Base-by-base conservation (phyloP, 2,888 invertebrate species). In the Julus scanicus region DNA sequence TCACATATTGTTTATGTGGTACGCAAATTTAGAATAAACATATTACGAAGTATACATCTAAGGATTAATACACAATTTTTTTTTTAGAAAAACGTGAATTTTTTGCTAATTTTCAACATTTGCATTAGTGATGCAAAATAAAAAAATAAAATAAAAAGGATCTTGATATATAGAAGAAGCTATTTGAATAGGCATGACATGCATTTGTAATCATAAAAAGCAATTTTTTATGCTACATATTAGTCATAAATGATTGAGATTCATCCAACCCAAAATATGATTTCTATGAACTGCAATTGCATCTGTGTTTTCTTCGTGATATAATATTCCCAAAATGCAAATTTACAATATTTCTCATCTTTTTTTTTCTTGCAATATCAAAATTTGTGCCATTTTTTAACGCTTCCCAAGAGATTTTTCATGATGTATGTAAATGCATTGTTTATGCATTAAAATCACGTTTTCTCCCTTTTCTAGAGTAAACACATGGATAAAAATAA, bases 211-310 rank as follows among this genome's bases (percentile, higher is more conserved):
- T 17, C n/a, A 57, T 57, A n/a, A 57, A 57, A 57, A 1, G 57
- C 57, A 5, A 57, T 57, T 17, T 57, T 57, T 57, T 57, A 57
- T 57, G 57, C 57, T 17, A 57, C 57, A 57, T 57, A 57, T 57
- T 57, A 57, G 57, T n/a, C 57, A 57, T 57, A 57, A 57, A 57
- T 57, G 17, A 57, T 57, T 57, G 57, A 57, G 57, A 57, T 57
- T 57, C 57, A 57, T 57, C n/a, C 6, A 5, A n/a, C 17, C n/a
- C n/a, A 57, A 57, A 57, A 57, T 17, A n/a, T n/a, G 57, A 57
- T 17, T n/a, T 57, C 17, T 5, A 57, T 57, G 57, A 57, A 57
- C 57, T 57, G 57, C 4, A 57, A n/a, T 17, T n/a, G 4, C n/a
- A 57, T 57, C n/a, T n/a, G n/a, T 57, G 17, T 57, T 17, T 17